Evolutionary conservation across 2,888 invertebrate species (phyloP).

Genomic region (Sphaerophoria rueppellii): DNA sequence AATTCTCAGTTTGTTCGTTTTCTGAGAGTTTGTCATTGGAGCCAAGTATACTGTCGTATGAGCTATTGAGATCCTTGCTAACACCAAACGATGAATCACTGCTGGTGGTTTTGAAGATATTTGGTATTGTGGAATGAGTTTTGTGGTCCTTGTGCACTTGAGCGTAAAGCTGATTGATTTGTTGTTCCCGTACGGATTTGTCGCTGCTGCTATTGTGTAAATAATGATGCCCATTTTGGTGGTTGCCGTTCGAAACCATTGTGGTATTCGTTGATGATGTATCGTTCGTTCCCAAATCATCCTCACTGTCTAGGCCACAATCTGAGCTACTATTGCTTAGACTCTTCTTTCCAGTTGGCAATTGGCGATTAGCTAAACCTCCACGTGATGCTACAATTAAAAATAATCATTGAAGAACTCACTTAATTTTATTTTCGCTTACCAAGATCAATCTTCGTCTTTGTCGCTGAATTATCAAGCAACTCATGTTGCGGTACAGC

Average conservation of each 20-base stretch:
- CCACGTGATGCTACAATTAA: slow-evolving; percentile 86
- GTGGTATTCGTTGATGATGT: slow-evolving; percentile 84
- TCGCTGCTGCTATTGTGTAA: slow-evolving; percentile 75
- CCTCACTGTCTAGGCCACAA: slow-evolving; percentile 85
- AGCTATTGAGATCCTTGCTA: slow-evolving; percentile 79
- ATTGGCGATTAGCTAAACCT: slow-evolving; percentile 88
- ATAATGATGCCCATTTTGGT: slow-evolving; percentile 78
- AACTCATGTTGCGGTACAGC: slow-evolving; percentile 94
- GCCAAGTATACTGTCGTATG: slow-evolving; percentile 82
- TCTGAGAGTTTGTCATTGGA: slow-evolving; percentile 82
- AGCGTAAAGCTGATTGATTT: slow-evolving; percentile 83
- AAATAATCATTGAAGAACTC: background rate
- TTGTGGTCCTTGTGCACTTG: slow-evolving; percentile 84
- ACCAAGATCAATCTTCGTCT: slow-evolving; percentile 91
- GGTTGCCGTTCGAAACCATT: slow-evolving; percentile 83
- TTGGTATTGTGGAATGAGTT: slow-evolving; percentile 78
- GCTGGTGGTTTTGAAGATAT: slow-evolving; percentile 82
- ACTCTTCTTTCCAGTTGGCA: slow-evolving; percentile 84
- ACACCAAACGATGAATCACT: slow-evolving; percentile 73
- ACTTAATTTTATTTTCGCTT: slow-evolving; percentile 70
- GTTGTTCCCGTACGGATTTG: slow-evolving; percentile 78
- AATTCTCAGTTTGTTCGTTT: slow-evolving; percentile 81
- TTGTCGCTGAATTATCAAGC: slow-evolving; percentile 93
- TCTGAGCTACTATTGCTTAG: slow-evolving; percentile 87
- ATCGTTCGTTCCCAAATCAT: slow-evolving; percentile 76